Conservation (phyloP, 2,888 invertebrate genomes). For the Acleris emargana region DNA sequence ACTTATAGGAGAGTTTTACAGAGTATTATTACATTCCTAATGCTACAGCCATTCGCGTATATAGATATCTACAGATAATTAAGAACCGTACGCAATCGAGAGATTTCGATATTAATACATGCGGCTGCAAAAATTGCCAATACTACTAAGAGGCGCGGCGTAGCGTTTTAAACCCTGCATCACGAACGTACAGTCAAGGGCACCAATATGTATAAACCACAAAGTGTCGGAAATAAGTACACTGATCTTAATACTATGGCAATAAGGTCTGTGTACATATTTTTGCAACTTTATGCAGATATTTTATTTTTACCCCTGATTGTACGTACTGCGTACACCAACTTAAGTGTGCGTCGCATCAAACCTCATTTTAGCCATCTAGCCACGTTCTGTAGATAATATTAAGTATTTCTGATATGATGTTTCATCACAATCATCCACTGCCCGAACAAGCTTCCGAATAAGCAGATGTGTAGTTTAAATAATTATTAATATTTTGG, state of each 20-base stretch:
- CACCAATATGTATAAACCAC: too few species aligned
- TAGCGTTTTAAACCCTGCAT: too few species aligned
- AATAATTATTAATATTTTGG: not conserved
- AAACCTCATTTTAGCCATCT: not conserved
- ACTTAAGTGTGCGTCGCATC: too few species aligned
- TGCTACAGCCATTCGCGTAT: constrained; percentile 21
- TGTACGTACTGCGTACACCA: too few species aligned
- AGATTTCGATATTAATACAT: not conserved
- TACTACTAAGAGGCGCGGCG: too few species aligned
- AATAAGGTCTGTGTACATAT: too few species aligned
- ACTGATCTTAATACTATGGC: too few species aligned
- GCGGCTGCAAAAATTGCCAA: too few species aligned
- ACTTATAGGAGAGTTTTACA: constrained; percentile 10
- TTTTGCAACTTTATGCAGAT: too few species aligned
- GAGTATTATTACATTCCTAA: constrained; percentile 34
- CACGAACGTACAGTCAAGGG: too few species aligned
- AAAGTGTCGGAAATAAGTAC: too few species aligned
- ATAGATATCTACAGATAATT: not conserved
- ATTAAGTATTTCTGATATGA: not conserved
- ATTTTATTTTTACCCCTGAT: too few species aligned
- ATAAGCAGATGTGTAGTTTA: not conserved
- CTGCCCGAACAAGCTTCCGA: not conserved
- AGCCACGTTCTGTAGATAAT: constrained; percentile 3
- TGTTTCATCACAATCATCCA: not conserved
- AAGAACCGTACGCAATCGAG: not conserved